Conservation (phyloP, 2,888 invertebrate species). For the Sinhomidia bicolor region DNA sequence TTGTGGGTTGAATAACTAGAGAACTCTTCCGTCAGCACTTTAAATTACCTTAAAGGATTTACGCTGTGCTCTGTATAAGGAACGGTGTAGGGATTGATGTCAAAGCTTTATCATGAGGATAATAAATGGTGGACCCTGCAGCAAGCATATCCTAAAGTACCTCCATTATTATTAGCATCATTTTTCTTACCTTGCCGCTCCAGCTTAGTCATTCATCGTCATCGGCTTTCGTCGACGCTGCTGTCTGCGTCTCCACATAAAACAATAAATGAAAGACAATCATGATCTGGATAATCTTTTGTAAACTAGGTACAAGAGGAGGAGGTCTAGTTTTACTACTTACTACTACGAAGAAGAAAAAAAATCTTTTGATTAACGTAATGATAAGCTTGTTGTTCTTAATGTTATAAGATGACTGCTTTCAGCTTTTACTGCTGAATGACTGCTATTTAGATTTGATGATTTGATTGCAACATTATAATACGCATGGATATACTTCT, state of each 20-base stretch:
- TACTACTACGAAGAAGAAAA: not conserved
- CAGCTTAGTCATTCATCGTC: conserved; percentile 8
- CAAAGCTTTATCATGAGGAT: not conserved
- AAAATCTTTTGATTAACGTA: conserved; percentile 53
- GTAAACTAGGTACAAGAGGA: not conserved
- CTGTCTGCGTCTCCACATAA: conserved; percentile 29
- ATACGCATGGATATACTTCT: not conserved
- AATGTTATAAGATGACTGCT: conserved; percentile 4
- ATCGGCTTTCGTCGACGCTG: not conserved
- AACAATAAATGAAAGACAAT: conserved; percentile 23
- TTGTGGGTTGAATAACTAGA: not conserved
- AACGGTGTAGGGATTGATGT: not conserved
- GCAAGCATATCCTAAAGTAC: conserved; percentile 15
- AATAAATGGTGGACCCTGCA: conserved; percentile 23
- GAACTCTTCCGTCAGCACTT: conserved; percentile 56
- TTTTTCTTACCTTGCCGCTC: conserved; percentile 37
- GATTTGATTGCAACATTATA: not conserved
- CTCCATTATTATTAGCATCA: conserved; percentile 34
- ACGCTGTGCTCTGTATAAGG: not conserved
- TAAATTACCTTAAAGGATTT: conserved; percentile 39
- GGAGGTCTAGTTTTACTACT: conserved; percentile 36
- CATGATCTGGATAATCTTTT: conserved; percentile 8
- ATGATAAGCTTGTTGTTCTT: conserved; percentile 44
- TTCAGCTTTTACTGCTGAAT: conserved; percentile 11
- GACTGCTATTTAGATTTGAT: not conserved